Conservation (phyloP, 35 echinoderm and acorn worm genomes). For the Hemicentrotus pulcherrimus region DNA sequence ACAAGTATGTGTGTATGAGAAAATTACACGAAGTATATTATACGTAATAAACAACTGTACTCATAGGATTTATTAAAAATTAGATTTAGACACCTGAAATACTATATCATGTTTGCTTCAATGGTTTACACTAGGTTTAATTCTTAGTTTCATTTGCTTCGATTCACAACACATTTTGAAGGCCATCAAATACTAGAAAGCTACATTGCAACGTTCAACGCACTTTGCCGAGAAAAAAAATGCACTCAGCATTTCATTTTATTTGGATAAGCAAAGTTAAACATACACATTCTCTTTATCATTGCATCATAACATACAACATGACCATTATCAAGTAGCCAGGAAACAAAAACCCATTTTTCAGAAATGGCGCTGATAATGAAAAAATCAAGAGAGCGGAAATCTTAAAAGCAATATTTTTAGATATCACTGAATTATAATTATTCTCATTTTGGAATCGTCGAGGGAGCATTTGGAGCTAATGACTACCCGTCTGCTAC, state of each 20-base stretch:
- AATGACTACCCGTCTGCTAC: neutral
- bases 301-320: neutral
- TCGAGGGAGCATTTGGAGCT: neutral
- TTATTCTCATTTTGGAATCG: neutral
- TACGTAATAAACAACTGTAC: too few species aligned
- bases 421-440: neutral
- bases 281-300: neutral
- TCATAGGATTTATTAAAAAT: too few species aligned
- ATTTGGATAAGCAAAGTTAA: neutral
- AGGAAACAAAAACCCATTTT: neutral
- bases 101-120: too few species aligned
- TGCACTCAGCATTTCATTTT: neutral
- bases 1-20: too few species aligned
- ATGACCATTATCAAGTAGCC: neutral
- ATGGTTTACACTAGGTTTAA: neutral
- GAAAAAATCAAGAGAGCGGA: conserved; percentile 2
- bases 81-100: too few species aligned
- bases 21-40: too few species aligned
- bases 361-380: neutral
- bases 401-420: neutral
- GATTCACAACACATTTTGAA: neutral
- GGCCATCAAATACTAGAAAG: neutral
- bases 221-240: neutral
- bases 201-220: too few species aligned
- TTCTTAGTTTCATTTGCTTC: neutral